Conservation (phyloP, 2,113 vertebrate species). For the Taxidea taxus region DNA sequence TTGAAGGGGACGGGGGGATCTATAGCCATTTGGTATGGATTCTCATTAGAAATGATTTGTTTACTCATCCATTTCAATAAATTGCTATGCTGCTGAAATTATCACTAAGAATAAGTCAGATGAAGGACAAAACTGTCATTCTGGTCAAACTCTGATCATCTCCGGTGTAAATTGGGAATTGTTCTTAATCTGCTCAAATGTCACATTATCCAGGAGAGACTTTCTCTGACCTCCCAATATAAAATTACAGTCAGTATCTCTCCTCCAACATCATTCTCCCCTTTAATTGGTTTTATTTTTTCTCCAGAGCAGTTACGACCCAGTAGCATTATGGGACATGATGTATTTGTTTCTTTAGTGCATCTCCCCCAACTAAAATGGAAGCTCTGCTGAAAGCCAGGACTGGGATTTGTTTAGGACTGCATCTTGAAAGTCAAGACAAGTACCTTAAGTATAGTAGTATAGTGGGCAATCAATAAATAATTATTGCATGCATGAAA, state of each 20-base stretch:
- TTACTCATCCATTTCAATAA: constrained; percentile 81
- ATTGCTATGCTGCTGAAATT: constrained; percentile 74
- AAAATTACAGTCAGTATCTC: neutral
- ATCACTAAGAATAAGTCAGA: constrained; percentile 70
- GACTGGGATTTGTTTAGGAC: neutral
- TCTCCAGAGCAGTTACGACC: neutral
- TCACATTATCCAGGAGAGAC: neutral
- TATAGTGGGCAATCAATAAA: neutral
- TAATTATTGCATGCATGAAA: neutral
- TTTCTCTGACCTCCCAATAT: constrained; percentile 28
- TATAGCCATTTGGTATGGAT: constrained; percentile 72
- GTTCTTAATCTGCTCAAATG: constrained; percentile 47
- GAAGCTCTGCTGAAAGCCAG: neutral
- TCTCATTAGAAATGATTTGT: constrained; percentile 72
- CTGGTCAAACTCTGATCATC: neutral
- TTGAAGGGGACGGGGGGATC: neutral
- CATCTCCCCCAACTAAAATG: neutral
- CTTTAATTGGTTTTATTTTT: constrained; percentile 8
- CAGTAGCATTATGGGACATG: neutral
- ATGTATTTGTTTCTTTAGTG: neutral
- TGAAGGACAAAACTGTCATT: constrained; percentile 70
- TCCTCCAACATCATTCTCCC: neutral
- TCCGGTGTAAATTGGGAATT: constrained; percentile 21
- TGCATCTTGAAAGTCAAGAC: neutral
- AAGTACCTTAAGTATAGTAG: neutral